Evolutionary conservation across 1,140 invertebrate species (phyloP).

Genomic region (Heliconius hewitsoni): DNA sequence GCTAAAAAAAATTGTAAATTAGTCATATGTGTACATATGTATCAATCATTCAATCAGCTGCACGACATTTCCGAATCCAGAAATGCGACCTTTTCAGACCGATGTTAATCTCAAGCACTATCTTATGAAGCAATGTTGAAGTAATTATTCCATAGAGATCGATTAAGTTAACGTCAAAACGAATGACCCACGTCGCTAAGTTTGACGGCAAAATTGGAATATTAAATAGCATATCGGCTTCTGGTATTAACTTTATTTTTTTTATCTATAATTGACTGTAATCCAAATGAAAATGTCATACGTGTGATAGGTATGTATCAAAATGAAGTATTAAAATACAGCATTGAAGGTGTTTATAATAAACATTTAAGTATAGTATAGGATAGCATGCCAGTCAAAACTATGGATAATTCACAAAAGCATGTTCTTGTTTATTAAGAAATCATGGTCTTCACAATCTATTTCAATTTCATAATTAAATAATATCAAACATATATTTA

Average conservation of each 20-base stretch:
- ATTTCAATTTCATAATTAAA: no score
- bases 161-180: conserved; percentile 18
- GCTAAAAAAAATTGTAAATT: neutral
- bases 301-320: neutral
- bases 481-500: no score
- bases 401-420: neutral
- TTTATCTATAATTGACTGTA: conserved; percentile 1
- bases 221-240: conserved; percentile 20
- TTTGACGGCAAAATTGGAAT: conserved; percentile 23
- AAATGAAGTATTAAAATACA: neutral
- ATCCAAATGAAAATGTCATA: neutral
- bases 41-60: neutral
- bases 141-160: conserved; percentile 27
- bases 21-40: neutral
- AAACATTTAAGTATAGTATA: neutral
- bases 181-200: neutral
- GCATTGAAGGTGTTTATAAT: neutral
- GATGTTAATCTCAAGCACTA: neutral
- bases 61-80: neutral
- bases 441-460: no score
- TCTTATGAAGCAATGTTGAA: neutral
- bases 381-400: neutral
- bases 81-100: neutral
- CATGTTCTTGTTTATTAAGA: no score
- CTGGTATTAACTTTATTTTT: conserved; percentile 2